Evolutionary conservation across 2,888 invertebrate genomes (phyloP), one percentile per base, ranked within the genome.

Genomic region (Calephelis perditalis): DNA sequence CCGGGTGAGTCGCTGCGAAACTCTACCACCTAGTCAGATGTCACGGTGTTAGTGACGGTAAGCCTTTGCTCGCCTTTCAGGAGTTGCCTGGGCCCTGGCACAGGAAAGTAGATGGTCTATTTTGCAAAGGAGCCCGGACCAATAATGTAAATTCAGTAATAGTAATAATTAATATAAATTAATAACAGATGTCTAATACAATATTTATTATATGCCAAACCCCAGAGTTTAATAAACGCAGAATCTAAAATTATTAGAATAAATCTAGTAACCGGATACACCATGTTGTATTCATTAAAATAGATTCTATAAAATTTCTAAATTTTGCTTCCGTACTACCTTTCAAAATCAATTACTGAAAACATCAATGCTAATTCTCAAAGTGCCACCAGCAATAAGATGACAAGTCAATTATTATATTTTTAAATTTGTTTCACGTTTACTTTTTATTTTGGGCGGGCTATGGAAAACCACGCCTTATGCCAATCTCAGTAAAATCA

Each of bases 361-460:
- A 76, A 76, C 79, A 72, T 86, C 82, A 77, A 78, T 88, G 71
- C 81, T 82, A 75, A 87, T 89, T 89, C 84, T 76, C 81, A 73
- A 73, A 73, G 74, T 65, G 69, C 79, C 80, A 86, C 86, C 85
- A 89, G 88, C 89, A 89, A 86, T 86, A 75, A 74, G 80, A 78
- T 83, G 88, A 89, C 87, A 77, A 78, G 82, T 85, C 87, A 87
- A 87, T 90, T 86, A 88, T 86, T 82, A 76, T 52, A 52, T 52
- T 52, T 76, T 67, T 73, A 69, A 79, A 81, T 83, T 77, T 78
- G 76, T 75, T 86, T 82, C 77, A 79, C 78, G 79, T 72, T 69
- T 66, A 35, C 35, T 73, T 68, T 75, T 76, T 73, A 73, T 72
- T 64, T 62, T 69, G 73, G 82, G 80, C 79, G 84, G 84, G 72